Evolutionary conservation across 2,888 invertebrate genomes (phyloP).

Genomic region (Aquatica leii): DNA sequence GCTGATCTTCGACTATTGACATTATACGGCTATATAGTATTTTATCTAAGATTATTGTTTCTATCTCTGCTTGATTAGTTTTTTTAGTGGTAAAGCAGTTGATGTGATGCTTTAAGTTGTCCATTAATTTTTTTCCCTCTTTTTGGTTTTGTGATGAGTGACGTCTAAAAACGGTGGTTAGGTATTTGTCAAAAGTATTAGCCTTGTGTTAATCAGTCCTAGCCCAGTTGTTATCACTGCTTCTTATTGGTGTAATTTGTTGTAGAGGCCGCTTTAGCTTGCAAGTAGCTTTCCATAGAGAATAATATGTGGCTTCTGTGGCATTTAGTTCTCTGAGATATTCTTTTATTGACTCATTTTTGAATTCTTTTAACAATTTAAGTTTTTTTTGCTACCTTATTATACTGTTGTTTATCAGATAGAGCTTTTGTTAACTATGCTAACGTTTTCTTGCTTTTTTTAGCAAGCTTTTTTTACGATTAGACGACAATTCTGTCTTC

Average conservation of each 20-base stretch:
- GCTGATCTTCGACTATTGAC: neutral
- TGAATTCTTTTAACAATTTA: neutral
- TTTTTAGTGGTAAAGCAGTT: neutral
- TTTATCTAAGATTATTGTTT: conserved; percentile 1
- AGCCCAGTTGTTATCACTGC: neutral
- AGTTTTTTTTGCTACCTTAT: neutral
- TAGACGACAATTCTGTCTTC: no score
- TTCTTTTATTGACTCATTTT: neutral
- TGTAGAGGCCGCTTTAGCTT: neutral
- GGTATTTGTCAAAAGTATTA: neutral
- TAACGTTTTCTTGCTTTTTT: neutral
- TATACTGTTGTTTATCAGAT: neutral
- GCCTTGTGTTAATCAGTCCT: no score
- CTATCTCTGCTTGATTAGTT: neutral
- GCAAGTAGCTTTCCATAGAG: neutral
- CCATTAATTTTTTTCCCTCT: conserved; percentile 1
- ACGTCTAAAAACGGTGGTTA: conserved; percentile 5
- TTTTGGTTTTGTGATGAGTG: neutral
- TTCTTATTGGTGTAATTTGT: neutral
- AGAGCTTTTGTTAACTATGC: neutral
- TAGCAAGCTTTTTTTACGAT: neutral
- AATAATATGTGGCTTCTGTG: neutral
- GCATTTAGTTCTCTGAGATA: no score
- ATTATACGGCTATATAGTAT: neutral
- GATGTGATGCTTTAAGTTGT: neutral